phyloP scores from a whole-genome alignment of 1,140 invertebrate species.

The Drosophila tropicalis region DNA sequence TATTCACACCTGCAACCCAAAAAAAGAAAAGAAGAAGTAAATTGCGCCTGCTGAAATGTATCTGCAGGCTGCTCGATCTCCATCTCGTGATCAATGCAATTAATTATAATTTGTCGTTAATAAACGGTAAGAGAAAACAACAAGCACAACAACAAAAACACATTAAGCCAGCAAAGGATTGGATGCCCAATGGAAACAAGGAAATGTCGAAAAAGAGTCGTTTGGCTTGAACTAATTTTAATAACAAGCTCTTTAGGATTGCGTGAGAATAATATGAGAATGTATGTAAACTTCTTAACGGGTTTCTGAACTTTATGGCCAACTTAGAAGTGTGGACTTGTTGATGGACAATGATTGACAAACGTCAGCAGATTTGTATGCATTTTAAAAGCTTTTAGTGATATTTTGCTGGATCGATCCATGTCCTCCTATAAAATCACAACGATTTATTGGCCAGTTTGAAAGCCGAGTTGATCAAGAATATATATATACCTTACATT shows the following conservation, averaged over 20 bases:
- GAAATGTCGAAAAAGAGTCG: slow-evolving; percentile 15
- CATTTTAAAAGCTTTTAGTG: too few relatives aligned
- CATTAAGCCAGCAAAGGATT: not conserved
- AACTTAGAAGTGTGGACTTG: slow-evolving; percentile 61
- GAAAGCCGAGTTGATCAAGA: too few relatives aligned
- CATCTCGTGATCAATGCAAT: slow-evolving; percentile 80
- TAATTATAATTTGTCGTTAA: slow-evolving; percentile 82
- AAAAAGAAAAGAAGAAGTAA: slow-evolving; percentile 42
- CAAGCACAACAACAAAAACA: slow-evolving; percentile 15
- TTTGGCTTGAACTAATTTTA: slow-evolving; percentile 31
- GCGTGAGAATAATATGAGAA: slow-evolving; percentile 29
- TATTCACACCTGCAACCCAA: slow-evolving; percentile 73
- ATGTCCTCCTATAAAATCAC: too few relatives aligned
- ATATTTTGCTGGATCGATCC: too few relatives aligned
- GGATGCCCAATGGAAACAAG: slow-evolving; percentile 15
- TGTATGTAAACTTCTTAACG: slow-evolving; percentile 21
- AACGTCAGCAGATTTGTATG: not conserved
- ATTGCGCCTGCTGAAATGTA: slow-evolving; percentile 76
- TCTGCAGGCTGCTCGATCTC: slow-evolving; percentile 74
- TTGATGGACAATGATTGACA: slow-evolving; percentile 67
- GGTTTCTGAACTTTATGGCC: not conserved
- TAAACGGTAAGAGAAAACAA: slow-evolving; percentile 43
- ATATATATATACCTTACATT: too few relatives aligned
- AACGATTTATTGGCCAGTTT: too few relatives aligned
- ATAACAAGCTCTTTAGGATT: slow-evolving; percentile 19